Percentiles rank a stretch among this genome's conserved stretches.
Conservation (phyloP, 2,113 vertebrate species). For the Menura novaehollandiae region DNA sequence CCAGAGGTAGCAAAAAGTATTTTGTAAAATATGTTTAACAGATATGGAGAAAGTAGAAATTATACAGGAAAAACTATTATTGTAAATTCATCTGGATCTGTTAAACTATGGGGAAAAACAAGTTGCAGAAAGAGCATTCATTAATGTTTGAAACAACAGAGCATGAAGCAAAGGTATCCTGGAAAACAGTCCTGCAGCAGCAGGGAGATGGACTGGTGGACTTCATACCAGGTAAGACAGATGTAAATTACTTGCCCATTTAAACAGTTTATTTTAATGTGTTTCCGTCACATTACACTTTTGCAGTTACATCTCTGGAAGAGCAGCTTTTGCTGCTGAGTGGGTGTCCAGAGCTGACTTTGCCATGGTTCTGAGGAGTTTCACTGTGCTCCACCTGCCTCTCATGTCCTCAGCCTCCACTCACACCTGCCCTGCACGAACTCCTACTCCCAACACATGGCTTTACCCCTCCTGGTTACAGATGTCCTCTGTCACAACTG, state of each 20-base stretch:
- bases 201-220: background rate
- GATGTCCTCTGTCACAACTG: background rate
- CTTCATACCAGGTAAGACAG: background rate
- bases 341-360: background rate
- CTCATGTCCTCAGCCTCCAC: background rate
- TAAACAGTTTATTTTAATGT: background rate
- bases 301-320: background rate
- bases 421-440: rapidly evolving
- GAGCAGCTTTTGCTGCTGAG: background rate
- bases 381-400: background rate
- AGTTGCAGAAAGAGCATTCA: background rate
- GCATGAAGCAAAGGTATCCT: background rate
- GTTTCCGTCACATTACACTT: background rate
- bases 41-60: background rate
- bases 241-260: background rate
- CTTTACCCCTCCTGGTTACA: background rate
- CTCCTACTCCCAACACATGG: background rate
- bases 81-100: background rate
- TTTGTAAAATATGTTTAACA: background rate
- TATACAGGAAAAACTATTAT: background rate
- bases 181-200: background rate
- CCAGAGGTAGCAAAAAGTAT: background rate
- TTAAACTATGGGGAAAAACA: background rate
- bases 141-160: background rate
- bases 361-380: too few relatives aligned